Evolutionary conservation across 2,113 vertebrate genomes (phyloP).

Genomic region (Myrmecophaga tridactyla): DNA sequence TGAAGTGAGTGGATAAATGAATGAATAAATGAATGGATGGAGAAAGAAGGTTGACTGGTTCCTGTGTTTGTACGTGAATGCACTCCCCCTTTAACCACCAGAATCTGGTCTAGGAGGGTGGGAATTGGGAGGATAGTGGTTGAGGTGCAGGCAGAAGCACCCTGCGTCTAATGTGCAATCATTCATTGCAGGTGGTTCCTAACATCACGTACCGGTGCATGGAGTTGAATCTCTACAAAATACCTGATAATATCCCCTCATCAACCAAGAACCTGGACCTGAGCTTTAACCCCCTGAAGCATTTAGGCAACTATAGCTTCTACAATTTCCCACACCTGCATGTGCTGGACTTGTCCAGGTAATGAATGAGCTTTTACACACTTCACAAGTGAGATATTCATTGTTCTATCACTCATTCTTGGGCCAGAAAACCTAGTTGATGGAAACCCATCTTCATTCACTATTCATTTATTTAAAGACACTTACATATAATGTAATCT

Average conservation of each 20-base stretch:
- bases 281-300: slow-evolving; percentile 83
- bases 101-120: background rate
- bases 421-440: background rate
- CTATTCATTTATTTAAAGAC: background rate
- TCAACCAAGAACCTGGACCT: slow-evolving; percentile 81
- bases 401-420: background rate
- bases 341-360: slow-evolving; percentile 86
- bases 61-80: background rate
- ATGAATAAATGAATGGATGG: background rate
- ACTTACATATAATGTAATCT: background rate
- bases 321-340: slow-evolving; percentile 75
- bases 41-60: background rate
- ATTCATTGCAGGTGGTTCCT: slow-evolving; percentile 81
- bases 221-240: slow-evolving; percentile 69
- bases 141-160: background rate
- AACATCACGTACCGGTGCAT: slow-evolving; percentile 77
- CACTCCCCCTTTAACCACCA: background rate
- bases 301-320: slow-evolving; percentile 77
- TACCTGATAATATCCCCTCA: slow-evolving; percentile 77
- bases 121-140: background rate
- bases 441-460: background rate
- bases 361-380: slow-evolving; percentile 42
- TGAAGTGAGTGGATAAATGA: background rate
- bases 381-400: background rate
- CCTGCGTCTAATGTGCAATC: slow-evolving; percentile 43